Conservation (phyloP, 1,140 invertebrate species). For the Cydia fagiglandana region DNA sequence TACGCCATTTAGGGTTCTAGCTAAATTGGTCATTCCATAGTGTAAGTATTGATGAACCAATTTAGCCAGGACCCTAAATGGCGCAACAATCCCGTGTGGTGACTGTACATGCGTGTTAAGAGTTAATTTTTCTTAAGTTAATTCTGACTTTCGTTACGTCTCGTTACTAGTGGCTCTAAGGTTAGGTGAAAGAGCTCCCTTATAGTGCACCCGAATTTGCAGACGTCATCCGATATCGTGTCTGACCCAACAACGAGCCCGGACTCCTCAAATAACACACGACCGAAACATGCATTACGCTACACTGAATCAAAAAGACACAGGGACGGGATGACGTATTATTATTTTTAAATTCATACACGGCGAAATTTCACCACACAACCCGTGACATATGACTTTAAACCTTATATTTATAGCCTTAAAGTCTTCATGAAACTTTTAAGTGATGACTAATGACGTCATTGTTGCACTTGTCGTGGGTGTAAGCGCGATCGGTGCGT, state of each 20-base stretch:
- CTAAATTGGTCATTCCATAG: no score
- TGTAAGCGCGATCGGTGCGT: constrained; percentile 63
- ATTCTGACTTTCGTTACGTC: no score
- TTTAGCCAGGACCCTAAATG: no score
- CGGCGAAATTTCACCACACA: constrained; percentile 45
- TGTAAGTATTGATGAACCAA: no score
- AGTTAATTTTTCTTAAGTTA: no score
- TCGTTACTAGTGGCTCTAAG: no score
- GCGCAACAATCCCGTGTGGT: no score
- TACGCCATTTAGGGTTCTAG: no score
- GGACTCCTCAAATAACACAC: constrained; percentile 68
- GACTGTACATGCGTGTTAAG: no score
- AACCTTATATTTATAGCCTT: constrained; percentile 36
- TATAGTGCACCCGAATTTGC: no score
- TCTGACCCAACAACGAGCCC: constrained; percentile 18
- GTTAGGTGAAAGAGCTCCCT: no score
- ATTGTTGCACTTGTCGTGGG: constrained; percentile 68
- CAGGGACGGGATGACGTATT: constrained; percentile 69
- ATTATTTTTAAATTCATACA: constrained; percentile 76
- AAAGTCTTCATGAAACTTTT: constrained; percentile 37
- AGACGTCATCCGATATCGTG: not conserved
- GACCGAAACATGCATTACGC: constrained; percentile 62
- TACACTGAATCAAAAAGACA: constrained; percentile 71
- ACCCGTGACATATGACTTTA: not conserved
- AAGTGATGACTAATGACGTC: constrained; percentile 55